Conservation (phyloP, 1,140 invertebrate genomes). For the Ceratosolen solmsi region DNA sequence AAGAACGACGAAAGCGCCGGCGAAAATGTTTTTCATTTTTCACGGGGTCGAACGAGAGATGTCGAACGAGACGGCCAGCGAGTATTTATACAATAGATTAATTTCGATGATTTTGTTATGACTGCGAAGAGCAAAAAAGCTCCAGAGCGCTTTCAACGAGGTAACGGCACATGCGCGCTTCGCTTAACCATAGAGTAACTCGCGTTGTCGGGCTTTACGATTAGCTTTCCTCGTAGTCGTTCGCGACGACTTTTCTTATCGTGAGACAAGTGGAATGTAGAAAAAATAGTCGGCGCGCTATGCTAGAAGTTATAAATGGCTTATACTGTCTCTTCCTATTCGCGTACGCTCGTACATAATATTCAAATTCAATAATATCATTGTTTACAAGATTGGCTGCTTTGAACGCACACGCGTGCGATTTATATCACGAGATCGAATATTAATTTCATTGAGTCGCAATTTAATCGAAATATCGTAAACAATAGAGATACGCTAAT, state of each 20-base stretch:
- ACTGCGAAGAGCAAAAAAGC: conserved; percentile 8
- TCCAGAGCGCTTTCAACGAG: conserved; percentile 6
- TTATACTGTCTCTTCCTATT: conserved; percentile 7
- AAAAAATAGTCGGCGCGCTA: conserved; percentile 2
- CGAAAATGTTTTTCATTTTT: not conserved
- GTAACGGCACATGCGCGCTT: conserved; percentile 18
- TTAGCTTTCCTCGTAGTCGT: conserved; percentile 31
- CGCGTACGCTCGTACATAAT: not conserved
- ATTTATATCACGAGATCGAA: not conserved
- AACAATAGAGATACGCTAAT: not conserved
- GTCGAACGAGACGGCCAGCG: not conserved
- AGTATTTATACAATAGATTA: not conserved
- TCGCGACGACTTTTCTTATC: conserved; percentile 28
- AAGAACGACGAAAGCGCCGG: not conserved
- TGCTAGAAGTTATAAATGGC: not conserved
- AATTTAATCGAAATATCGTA: not conserved
- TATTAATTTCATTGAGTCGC: not conserved
- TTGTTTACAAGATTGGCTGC: not conserved
- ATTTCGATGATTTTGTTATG: conserved; percentile 28
- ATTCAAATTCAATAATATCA: not conserved
- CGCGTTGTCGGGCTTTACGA: conserved; percentile 11
- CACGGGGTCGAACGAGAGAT: not conserved
- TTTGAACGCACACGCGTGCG: not conserved
- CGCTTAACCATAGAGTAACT: not conserved
- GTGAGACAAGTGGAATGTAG: not conserved